Conservation (phyloP, 1,140 invertebrate species). For the Hyphantria cunea region DNA sequence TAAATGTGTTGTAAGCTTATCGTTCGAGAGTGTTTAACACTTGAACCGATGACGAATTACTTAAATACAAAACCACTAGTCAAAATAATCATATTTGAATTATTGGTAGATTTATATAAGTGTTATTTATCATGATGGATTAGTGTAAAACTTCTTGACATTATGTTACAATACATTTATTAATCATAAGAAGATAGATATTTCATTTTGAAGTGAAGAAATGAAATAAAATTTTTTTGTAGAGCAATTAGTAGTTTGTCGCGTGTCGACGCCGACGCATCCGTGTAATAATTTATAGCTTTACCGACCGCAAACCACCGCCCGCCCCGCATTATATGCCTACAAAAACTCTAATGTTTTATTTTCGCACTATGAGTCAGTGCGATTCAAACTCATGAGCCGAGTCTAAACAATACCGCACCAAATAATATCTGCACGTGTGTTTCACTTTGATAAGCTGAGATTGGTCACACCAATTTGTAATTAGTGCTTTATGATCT, state of each 20-base stretch:
- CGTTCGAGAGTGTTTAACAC: no score
- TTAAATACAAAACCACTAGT: no score
- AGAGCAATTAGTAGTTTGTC: constrained; percentile 46
- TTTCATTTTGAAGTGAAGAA: no score
- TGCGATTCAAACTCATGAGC: constrained; percentile 22
- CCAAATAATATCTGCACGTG: constrained; percentile 24
- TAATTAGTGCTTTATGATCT: constrained; percentile 30
- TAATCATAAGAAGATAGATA: no score
- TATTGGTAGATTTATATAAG: no score
- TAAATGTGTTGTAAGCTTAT: no score
- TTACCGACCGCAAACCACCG: constrained; percentile 41
- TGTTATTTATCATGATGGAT: no score
- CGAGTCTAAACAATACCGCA: constrained; percentile 21
- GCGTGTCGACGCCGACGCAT: constrained; percentile 56
- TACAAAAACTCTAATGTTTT: constrained; percentile 44
- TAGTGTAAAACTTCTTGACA: no score
- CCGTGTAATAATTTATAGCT: constrained; percentile 54
- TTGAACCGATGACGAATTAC: no score
- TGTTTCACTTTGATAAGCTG: constrained; percentile 21
- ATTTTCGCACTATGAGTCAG: constrained; percentile 52
- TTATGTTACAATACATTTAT: no score
- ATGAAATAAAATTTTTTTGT: no score
- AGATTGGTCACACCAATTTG: constrained; percentile 28
- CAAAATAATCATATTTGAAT: no score
- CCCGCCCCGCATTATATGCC: constrained; percentile 45